Base-by-base conservation (phyloP, 2,113 vertebrate species). In the Philantomba maxwellii region DNA sequence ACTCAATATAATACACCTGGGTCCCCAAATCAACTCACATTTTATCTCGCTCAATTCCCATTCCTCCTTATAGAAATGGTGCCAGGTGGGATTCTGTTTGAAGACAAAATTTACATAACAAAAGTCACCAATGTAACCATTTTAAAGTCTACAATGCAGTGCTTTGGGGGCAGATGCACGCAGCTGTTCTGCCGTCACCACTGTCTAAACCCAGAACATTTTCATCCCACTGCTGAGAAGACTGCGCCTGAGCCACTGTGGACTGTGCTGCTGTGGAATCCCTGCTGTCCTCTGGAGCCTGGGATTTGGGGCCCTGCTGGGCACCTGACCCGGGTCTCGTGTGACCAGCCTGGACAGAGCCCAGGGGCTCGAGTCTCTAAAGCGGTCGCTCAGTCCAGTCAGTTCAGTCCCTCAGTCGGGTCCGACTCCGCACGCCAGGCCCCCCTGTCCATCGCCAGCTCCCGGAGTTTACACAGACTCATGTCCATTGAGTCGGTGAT, bases 401-500 rank as follows among this genome's bases (percentile, higher is more conserved):
- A 70, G 1, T 70, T 70, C n/a, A 36, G 66, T 23, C 2, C 0
- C n/a, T 39, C n/a, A 12, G n/a, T 23, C 0, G 0, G 23, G 64
- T 36, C 17, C 4, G n/a, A 3, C 66, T 70, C n/a, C 66, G n/a
- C n/a, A 23, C 5, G 0, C 0, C n/a, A 36, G 66, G 66, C 10
- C 8, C 11, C n/a, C 66, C 66, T 12, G 19, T 23, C n/a, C n/a
- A 23, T 70, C 10, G 12, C 66, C n/a, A 39, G 36, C n/a, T 70
- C n/a, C 19, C 0, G 0, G 66, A 70, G 19, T 23, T 11, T 36
- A 23, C 0, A 0, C n/a, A 70, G 1, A 39, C 66, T 39, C 0
- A 12, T 3, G n/a, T 12, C 9, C n/a, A 70, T 70, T 0, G 9
- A 39, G 66, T 39, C 0, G 0, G 19, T 70, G n/a, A 39, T 70